These are phyloP conservation scores for Rhabdomys dilectus DNA, from an alignment of 2,113 vertebrate species.

Conservation along the genomic window DNA sequence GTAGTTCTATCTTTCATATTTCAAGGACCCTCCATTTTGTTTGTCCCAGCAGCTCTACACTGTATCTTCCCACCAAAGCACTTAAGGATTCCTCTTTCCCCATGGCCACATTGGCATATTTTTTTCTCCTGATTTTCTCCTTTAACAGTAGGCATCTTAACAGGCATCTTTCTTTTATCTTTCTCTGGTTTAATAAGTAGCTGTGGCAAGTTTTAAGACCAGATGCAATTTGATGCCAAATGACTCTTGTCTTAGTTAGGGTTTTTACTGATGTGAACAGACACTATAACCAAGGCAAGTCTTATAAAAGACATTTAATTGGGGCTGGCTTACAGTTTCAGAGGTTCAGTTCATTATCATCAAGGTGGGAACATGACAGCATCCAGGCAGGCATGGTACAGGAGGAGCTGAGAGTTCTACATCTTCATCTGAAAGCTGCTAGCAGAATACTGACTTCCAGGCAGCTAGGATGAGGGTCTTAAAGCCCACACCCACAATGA, in stretches of 20 bases:
- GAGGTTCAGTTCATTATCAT: too few species aligned
- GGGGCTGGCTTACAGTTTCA: too few species aligned
- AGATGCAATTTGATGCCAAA: not conserved
- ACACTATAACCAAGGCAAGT: too few species aligned
- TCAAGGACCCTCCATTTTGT: not conserved
- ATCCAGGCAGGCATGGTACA: too few species aligned
- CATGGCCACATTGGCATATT: accelerated
- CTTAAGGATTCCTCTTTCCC: not conserved
- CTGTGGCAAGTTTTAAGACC: not conserved
- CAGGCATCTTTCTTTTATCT: not conserved
- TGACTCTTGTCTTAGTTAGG: not conserved
- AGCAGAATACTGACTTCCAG: too few species aligned
- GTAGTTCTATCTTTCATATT: not conserved
- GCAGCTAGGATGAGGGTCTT: too few species aligned
- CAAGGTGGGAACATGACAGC: too few species aligned
- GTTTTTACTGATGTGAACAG: too few species aligned
- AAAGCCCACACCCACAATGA: too few species aligned
- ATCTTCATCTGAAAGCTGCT: too few species aligned
- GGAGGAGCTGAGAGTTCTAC: too few species aligned
- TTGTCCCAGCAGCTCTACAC: not conserved
- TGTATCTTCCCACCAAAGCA: not conserved
- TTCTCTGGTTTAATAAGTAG: not conserved
- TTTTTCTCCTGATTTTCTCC: not conserved
- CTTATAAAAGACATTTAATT: too few species aligned
- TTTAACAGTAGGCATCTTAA: not conserved